Percentiles rank a stretch among this genome's conserved stretches.
Conservation (phyloP, 2,113 vertebrate genomes). For the Hydrochoerus hydrochaeris region DNA sequence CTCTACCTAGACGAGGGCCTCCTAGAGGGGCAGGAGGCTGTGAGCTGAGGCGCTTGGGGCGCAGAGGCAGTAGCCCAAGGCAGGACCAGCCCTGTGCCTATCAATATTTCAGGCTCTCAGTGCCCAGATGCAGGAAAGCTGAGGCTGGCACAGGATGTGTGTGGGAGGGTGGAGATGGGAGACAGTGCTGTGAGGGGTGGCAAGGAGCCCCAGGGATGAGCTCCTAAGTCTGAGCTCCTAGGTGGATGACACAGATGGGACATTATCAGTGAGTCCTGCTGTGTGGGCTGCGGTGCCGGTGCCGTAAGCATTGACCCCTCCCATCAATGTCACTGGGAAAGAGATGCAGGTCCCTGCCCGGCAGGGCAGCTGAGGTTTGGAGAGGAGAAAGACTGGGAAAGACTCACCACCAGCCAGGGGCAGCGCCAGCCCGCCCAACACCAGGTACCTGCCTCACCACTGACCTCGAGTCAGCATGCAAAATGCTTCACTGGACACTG, state of each 20-base stretch:
- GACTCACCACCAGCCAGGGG: not conserved
- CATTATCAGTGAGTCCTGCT: not conserved
- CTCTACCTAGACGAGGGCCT: not conserved
- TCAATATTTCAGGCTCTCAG: not conserved
- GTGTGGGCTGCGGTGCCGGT: too few relatives aligned
- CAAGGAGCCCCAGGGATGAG: not conserved
- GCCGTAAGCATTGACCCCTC: not conserved
- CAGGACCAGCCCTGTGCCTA: not conserved
- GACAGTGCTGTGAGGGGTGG: accelerated
- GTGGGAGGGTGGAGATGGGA: not conserved
- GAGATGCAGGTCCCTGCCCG: not conserved
- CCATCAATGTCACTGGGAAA: not conserved
- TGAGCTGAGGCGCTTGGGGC: not conserved
- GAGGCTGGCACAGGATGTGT: not conserved
- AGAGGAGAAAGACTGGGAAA: not conserved
- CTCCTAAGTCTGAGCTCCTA: not conserved
- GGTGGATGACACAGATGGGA: not conserved
- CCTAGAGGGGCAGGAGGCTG: not conserved
- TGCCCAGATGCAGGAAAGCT: not conserved
- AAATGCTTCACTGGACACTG: not conserved
- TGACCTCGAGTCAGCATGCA: not conserved
- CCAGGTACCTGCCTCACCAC: not conserved
- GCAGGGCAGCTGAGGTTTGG: not conserved
- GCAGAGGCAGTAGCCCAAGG: not conserved
- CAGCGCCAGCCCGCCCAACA: not conserved